Evolutionary conservation across 2,888 invertebrate genomes (phyloP).

Genomic region (Eupithecia subfuscata): DNA sequence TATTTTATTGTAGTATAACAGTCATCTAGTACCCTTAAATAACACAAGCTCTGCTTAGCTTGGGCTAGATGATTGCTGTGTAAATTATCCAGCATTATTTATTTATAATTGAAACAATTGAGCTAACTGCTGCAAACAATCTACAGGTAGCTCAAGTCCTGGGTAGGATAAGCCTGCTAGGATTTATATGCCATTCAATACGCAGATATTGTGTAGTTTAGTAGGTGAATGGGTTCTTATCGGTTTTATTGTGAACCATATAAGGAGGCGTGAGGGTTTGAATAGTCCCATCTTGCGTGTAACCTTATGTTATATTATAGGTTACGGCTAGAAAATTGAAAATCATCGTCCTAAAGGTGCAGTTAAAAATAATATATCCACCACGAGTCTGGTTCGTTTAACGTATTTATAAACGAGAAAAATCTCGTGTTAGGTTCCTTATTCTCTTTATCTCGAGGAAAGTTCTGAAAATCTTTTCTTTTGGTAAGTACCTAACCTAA

Average conservation of each 20-base stretch:
- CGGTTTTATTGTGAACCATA: conserved; percentile 1
- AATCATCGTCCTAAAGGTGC: not conserved
- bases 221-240: not conserved
- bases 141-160: not conserved
- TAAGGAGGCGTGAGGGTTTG: not conserved
- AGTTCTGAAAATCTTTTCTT: not conserved
- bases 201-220: not conserved
- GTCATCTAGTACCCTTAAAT: too few species aligned
- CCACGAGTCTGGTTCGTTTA: not conserved
- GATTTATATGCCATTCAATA: not conserved
- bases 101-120: too few species aligned
- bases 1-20: too few species aligned
- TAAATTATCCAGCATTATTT: too few species aligned
- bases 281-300: not conserved
- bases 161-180: not conserved
- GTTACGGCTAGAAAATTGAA: conserved; percentile 4
- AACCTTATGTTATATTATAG: not conserved
- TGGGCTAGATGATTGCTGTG: too few species aligned
- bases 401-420: not conserved
- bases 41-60: too few species aligned
- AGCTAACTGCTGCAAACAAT: too few species aligned
- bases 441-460: not conserved
- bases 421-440: not conserved
- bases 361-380: not conserved
- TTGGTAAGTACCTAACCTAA: not conserved